These are phyloP conservation scores for Caerostris extrusa DNA, from an alignment of 1,140 invertebrate species.

Conservation along the genomic window DNA sequence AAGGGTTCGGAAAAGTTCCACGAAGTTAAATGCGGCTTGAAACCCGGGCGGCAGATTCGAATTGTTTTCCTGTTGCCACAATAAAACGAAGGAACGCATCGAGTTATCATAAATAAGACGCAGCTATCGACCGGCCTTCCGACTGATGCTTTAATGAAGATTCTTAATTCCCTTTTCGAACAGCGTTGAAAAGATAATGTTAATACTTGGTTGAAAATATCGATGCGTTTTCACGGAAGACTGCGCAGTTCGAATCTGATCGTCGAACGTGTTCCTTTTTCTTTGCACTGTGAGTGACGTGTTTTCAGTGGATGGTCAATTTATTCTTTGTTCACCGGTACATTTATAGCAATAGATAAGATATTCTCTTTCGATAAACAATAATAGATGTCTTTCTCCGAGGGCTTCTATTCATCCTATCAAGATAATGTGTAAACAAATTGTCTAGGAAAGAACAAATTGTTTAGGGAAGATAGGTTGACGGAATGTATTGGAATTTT, in stretches of 20 bases:
- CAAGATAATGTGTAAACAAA: too few species aligned
- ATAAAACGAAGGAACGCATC: constrained; percentile 29
- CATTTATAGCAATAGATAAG: background rate
- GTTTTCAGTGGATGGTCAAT: background rate
- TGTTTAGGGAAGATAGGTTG: too few species aligned
- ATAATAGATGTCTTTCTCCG: background rate
- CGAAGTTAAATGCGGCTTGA: constrained; percentile 47
- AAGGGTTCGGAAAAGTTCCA: constrained; percentile 48
- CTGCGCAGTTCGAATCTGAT: background rate
- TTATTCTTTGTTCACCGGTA: background rate
- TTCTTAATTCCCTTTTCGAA: background rate
- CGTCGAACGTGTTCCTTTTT: too few species aligned
- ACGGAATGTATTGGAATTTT: too few species aligned
- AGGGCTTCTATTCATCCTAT: too few species aligned
- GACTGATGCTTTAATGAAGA: background rate
- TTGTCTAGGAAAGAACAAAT: too few species aligned
- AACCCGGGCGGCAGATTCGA: background rate
- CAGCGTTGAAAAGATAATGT: constrained; percentile 20
- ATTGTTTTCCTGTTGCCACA: background rate
- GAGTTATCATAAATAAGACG: constrained; percentile 55
- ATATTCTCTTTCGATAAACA: background rate
- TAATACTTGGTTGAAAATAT: constrained; percentile 58
- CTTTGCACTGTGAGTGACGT: too few species aligned
- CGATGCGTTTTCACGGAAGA: background rate
- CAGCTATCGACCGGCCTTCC: constrained; percentile 8